Base-by-base conservation (phyloP, 1,140 invertebrate species). In the Cyclina sinensis region DNA sequence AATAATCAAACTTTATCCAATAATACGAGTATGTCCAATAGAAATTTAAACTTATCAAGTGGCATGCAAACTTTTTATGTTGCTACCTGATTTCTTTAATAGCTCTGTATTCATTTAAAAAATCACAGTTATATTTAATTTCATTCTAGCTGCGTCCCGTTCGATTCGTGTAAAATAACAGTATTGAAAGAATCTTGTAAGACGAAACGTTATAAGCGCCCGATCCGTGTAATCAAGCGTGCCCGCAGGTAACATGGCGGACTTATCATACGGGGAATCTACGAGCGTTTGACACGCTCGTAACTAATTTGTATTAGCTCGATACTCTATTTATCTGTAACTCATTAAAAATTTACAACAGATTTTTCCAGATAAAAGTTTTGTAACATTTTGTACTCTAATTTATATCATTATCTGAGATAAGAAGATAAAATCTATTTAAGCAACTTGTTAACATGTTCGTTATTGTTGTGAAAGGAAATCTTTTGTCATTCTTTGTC, bases 251-350 rank as follows among this genome's bases (percentile, higher is more conserved):
- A 27, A 70, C 27, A 30, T 18, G 24, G 65, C 32, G 65, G 16
- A 70, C 65, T 70, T 70, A 70, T 70, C 65, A 32, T 21, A 70
- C 65, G 32, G 35, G 65, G 65, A 37, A 70, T 70, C 65, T 27
- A 37, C 65, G 65, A 18, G 32, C 37, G 65, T 35, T 62, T 62
- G 32, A 70, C 73, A 35, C 73, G 73, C 21, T 76, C 46, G 65
- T 76, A 48, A 76, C 73, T 76, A 76, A 70, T 70, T 70, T 76
- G 43, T 76, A 51, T 76, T 43, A 35, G 46, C 39, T 70, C 18
- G 65, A 76, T 76, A 39, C 48, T 76, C 39, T 27, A n/a, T n/a
- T n/a, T n/a, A n/a, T n/a, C n/a, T 76, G 46, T 76, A 9, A 5
- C 18, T 76, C 46, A 76, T 76, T 76, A 46, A 76, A 76, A 27